A percentile compares a stretch with the other conserved stretches of the same genome.
Conservation (phyloP, 1,140 invertebrate genomes). For the Brachionus asplanchnoidis region DNA sequence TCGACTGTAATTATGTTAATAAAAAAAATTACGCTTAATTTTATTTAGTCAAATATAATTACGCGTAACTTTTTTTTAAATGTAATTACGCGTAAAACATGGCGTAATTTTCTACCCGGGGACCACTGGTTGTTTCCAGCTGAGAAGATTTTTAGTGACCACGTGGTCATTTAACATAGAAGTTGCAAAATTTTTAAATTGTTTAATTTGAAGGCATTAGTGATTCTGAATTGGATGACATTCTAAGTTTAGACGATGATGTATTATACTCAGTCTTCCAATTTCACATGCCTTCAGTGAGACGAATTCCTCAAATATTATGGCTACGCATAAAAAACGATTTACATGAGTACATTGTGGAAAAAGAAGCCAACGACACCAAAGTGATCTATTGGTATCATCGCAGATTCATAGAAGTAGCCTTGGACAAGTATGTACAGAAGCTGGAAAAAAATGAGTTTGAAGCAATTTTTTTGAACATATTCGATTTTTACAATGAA, state of each 20-base stretch:
- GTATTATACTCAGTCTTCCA: conserved; percentile 49
- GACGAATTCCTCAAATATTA: conserved; percentile 57
- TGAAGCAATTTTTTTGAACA: conserved; percentile 15
- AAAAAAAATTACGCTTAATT: too few species aligned
- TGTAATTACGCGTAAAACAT: too few species aligned
- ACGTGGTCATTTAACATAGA: too few species aligned
- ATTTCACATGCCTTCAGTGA: conserved; percentile 44
- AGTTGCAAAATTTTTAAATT: too few species aligned
- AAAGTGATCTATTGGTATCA: conserved; percentile 41
- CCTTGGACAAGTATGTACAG: neutral
- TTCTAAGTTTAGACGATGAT: conserved; percentile 52
- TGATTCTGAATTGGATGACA: conserved; percentile 50
- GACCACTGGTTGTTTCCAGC: too few species aligned
- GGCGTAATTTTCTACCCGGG: too few species aligned
- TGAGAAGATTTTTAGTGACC: too few species aligned
- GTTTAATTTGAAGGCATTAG: conserved; percentile 43
- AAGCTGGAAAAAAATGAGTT: neutral
- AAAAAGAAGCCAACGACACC: conserved; percentile 60
- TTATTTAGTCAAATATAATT: too few species aligned
- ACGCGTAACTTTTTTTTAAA: too few species aligned
- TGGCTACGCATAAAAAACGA: conserved; percentile 66
- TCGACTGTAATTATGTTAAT: too few species aligned
- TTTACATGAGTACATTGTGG: conserved; percentile 65
- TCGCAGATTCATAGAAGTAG: conserved; percentile 42
- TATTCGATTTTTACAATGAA: conserved; percentile 40